Conservation (phyloP, 2,113 vertebrate genomes). For the Ophiodon elongatus region DNA sequence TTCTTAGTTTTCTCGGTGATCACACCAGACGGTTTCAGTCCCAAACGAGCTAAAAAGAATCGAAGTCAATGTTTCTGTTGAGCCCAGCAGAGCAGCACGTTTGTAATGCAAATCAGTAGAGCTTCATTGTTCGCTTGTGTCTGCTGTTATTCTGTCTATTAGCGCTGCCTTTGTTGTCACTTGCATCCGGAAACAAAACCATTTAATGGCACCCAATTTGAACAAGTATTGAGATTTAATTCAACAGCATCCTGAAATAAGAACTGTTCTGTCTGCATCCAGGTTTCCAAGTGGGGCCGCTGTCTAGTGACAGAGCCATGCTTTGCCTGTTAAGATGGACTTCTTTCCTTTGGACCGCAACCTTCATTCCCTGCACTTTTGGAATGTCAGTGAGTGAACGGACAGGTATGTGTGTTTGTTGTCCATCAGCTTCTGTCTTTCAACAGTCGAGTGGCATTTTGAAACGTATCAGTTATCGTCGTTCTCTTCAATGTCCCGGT, state of each 20-base stretch:
- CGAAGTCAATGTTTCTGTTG: not conserved
- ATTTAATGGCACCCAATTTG: not conserved
- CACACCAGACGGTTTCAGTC: not conserved
- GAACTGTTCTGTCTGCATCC: constrained; percentile 66
- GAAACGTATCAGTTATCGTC: not conserved
- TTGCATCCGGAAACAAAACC: not conserved
- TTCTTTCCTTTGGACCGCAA: constrained; percentile 86
- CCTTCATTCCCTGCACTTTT: constrained; percentile 81
- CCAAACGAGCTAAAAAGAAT: not conserved
- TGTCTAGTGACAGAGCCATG: constrained; percentile 88
- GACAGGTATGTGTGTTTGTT: constrained; percentile 85
- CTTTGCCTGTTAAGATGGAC: constrained; percentile 83
- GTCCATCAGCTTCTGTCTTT: constrained; percentile 11
- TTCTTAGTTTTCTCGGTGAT: not conserved
- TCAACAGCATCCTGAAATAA: not conserved
- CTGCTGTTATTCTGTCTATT: not conserved
- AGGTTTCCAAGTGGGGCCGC: constrained; percentile 83
- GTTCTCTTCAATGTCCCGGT: not conserved
- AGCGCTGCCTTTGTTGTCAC: not conserved
- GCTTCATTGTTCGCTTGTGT: not conserved
- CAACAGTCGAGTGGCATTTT: not conserved
- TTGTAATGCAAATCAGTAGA: not conserved
- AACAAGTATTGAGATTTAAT: not conserved
- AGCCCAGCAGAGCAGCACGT: not conserved
- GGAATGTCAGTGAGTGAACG: constrained; percentile 88